These are phyloP conservation scores for Eledona agricola DNA, from an alignment of 2,888 invertebrate genomes.

Conservation along the genomic window DNA sequence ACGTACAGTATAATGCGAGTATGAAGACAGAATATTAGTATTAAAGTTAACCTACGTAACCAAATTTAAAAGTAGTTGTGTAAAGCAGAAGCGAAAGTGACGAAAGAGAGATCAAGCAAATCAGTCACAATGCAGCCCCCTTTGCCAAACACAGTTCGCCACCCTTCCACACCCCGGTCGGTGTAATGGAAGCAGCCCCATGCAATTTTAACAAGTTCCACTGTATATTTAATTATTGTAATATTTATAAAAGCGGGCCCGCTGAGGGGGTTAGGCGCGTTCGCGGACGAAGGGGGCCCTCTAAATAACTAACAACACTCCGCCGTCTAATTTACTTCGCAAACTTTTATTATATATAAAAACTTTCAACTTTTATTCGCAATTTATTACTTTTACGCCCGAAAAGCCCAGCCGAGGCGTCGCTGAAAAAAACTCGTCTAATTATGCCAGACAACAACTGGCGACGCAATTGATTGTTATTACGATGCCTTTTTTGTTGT, in stretches of 20 bases:
- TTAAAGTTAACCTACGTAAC: too few species aligned
- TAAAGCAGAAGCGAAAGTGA: slow-evolving; percentile 5
- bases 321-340: slow-evolving; percentile 53
- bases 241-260: slow-evolving; percentile 61
- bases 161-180: slow-evolving; percentile 48
- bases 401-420: slow-evolving; percentile 18
- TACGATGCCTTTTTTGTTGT: slow-evolving; percentile 5
- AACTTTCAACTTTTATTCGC: slow-evolving; percentile 49
- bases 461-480: too few species aligned
- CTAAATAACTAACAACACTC: slow-evolving; percentile 55
- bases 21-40: too few species aligned
- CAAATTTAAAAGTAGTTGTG: background rate
- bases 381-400: slow-evolving; percentile 45
- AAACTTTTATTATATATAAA: slow-evolving; percentile 55
- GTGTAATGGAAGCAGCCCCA: slow-evolving; percentile 55
- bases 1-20: too few species aligned
- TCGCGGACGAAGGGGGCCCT: slow-evolving; percentile 42
- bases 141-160: slow-evolving; percentile 31
- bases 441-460: too few species aligned
- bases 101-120: slow-evolving; percentile 10
- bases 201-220: slow-evolving; percentile 55
- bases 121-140: slow-evolving; percentile 30
- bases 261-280: slow-evolving; percentile 41
- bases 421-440: too few species aligned
- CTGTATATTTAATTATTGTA: slow-evolving; percentile 63